Evolutionary conservation across 2,113 vertebrate species (phyloP).

Genomic region (Eurystomus gularis): DNA sequence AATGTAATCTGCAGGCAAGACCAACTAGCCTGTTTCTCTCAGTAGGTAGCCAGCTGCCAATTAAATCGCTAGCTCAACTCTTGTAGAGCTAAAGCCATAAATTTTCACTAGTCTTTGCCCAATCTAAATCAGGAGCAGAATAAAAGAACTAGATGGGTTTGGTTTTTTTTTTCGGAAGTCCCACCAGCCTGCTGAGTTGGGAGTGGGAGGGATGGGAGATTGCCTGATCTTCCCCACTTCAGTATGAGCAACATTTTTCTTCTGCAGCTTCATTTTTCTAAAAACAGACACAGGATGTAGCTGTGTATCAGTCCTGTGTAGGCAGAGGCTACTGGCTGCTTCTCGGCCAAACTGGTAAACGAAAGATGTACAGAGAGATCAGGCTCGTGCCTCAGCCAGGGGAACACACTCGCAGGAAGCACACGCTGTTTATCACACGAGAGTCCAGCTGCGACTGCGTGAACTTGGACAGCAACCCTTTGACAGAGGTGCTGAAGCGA

Average conservation of each 20-base stretch:
- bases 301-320: neutral
- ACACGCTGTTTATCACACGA: neutral
- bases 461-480: neutral
- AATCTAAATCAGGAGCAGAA: neutral
- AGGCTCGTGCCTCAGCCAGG: neutral
- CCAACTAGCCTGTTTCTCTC: neutral
- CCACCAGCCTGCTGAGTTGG: neutral
- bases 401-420: accelerated
- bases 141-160: neutral
- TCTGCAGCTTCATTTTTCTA: neutral
- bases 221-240: neutral
- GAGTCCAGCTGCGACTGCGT: neutral
- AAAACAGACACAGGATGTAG: constrained; percentile 12
- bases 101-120: neutral
- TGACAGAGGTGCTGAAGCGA: neutral
- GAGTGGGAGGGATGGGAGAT: neutral
- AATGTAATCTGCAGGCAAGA: neutral
- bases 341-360: neutral
- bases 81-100: neutral
- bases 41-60: neutral
- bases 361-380: neutral
- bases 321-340: neutral
- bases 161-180: neutral
- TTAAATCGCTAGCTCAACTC: neutral
- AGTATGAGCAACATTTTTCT: neutral